These are phyloP conservation scores for Pseudorectes ferrugineus DNA, from an alignment of 2,113 vertebrate species.

Conservation along the genomic window DNA sequence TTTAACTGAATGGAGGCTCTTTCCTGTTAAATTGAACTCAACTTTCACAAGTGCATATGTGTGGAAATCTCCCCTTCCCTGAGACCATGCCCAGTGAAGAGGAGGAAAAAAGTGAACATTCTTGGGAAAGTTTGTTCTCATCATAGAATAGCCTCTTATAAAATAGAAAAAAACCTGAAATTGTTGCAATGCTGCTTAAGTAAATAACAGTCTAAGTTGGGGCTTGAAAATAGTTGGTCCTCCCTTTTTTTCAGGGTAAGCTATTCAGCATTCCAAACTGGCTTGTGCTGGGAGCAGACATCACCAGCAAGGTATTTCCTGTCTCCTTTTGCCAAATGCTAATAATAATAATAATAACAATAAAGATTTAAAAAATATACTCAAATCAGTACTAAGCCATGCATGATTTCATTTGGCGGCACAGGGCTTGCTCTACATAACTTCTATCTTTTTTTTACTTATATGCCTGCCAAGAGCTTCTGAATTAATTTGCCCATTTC, in stretches of 20 bases:
- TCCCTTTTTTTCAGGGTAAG: constrained; percentile 36
- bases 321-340: constrained; percentile 47
- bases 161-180: not conserved
- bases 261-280: constrained; percentile 16
- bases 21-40: not conserved
- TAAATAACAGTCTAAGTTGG: not conserved
- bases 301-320: constrained; percentile 62
- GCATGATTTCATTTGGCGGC: not conserved
- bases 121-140: not conserved
- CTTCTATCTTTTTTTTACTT: not conserved
- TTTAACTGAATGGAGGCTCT: not conserved
- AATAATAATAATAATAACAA: constrained; percentile 12
- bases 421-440: not conserved
- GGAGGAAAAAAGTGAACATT: not conserved
- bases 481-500: not conserved
- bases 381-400: not conserved
- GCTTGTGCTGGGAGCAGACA: constrained; percentile 8
- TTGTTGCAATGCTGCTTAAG: not conserved
- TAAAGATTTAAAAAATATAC: not conserved
- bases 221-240: not conserved
- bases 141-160: not conserved
- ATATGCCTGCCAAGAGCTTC: constrained; percentile 1
- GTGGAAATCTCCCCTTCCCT: not conserved
- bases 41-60: not conserved
- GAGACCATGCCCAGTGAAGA: not conserved